phyloP scores from a whole-genome alignment of 2,888 invertebrate species.

The Lagria hirta region DNA sequence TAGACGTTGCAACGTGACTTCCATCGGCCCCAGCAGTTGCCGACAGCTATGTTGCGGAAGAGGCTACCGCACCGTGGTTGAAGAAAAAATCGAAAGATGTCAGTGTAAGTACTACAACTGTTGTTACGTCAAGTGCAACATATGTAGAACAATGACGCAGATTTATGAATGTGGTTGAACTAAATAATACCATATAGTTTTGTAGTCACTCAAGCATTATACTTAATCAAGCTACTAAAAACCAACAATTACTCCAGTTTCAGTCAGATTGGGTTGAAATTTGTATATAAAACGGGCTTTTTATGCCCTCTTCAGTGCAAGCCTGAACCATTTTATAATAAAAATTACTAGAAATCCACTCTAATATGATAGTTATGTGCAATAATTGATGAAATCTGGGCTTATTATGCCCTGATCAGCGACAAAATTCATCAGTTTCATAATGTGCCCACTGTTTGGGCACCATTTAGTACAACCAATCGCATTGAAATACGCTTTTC shows the following conservation, averaged over 20 bases:
- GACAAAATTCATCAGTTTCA: too few relatives aligned
- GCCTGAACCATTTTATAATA: neutral
- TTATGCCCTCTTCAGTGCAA: neutral
- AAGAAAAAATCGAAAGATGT: slow-evolving; percentile 72
- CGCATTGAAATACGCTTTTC: too few relatives aligned
- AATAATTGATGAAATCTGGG: too few relatives aligned
- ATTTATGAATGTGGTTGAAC: slow-evolving; percentile 71
- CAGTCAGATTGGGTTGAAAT: too few relatives aligned
- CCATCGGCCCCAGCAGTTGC: slow-evolving; percentile 71
- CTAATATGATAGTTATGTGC: too few relatives aligned
- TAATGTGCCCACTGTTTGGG: too few relatives aligned
- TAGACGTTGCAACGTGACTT: slow-evolving; percentile 73
- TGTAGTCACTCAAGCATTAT: slow-evolving; percentile 2
- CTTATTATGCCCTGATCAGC: too few relatives aligned
- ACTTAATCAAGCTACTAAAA: neutral
- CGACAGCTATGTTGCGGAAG: slow-evolving; percentile 82
- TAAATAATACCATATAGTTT: neutral
- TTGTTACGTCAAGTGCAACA: slow-evolving; percentile 85
- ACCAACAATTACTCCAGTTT: slow-evolving; percentile 1
- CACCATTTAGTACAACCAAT: too few relatives aligned
- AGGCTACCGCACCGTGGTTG: slow-evolving; percentile 70
- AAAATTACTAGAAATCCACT: too few relatives aligned
- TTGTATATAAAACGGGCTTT: too few relatives aligned
- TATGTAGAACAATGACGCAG: slow-evolving; percentile 70
- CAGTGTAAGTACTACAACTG: slow-evolving; percentile 86